Conservation (phyloP, 2,113 vertebrate species). For the Physeter macrocephalus region DNA sequence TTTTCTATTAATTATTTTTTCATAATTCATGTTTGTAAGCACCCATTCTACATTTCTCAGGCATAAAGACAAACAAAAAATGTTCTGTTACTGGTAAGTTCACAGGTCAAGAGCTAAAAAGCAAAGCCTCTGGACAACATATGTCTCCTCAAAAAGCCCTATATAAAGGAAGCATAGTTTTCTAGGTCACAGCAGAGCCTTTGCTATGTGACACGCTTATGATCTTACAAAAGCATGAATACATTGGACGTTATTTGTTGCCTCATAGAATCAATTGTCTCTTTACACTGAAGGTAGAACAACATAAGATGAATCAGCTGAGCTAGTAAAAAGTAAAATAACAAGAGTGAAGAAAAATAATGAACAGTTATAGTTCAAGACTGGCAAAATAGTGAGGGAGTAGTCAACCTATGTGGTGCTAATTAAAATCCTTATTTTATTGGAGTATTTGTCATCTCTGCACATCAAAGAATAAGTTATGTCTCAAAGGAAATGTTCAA, state of each 20-base stretch:
- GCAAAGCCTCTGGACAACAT: neutral
- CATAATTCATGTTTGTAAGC: neutral
- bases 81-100: neutral
- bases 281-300: neutral
- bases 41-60: neutral
- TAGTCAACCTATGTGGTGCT: neutral
- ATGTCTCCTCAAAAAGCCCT: neutral
- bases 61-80: neutral
- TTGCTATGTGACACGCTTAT: neutral
- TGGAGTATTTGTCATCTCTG: neutral
- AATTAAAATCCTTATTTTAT: neutral
- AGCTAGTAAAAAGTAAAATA: neutral
- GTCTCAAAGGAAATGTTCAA: neutral
- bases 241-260: neutral
- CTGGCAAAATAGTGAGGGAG: neutral
- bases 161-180: neutral
- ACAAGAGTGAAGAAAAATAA: neutral
- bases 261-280: neutral
- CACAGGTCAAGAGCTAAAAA: neutral
- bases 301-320: neutral
- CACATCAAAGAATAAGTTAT: constrained; percentile 35
- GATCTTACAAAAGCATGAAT: constrained; percentile 22
- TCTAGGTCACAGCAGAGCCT: neutral
- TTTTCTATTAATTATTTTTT: neutral
- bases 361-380: neutral